Base-by-base conservation (phyloP, 2,113 vertebrate species). In the Thunnus maccoyii region DNA sequence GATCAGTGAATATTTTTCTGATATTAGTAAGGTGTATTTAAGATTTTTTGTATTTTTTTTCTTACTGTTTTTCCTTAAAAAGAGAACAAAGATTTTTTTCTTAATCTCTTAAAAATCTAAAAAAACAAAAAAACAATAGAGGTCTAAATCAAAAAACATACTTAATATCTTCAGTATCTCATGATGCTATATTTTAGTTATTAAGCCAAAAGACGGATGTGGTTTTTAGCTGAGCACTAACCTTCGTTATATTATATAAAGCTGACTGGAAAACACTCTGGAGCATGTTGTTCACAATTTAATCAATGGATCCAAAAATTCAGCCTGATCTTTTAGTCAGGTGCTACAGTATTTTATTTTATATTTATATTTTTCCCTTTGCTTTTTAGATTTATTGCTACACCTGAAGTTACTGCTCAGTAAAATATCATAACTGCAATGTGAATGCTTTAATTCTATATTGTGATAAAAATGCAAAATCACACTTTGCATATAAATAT, bases 261-360 rank as follows among this genome's bases (percentile, higher is more conserved):
- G 6, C 57, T 67, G n/a, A 57, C 17, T 72, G 32, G 25, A 75
- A 30, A 74, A 77, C 20, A 67, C 30, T 52, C 5, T 3, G 6
- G 55, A 62, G 47, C 11, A 12, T 17, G 32, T 68, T 2, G 3
- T 61, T 65, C 80, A 75, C 47, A 56, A 25, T 70, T 71, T n/a
- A n/a, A 56, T 67, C 52, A 86, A 76, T 25, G n/a, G n/a, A 69
- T 84, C 18, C 20, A 36, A 46, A 76, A 79, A 46, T 87, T 82
- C 44, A 68, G 18, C 17, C 27, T 57, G 12, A 52, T 65, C 17
- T 78, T 75, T 52, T 0, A 16, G 7, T 58, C 3, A n/a, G 41
- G 71, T 20, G 3, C 9, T 44, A 30, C 10, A n/a, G 1, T 25
- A 48, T 36, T 64, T 17, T 47, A 73, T 64, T 77, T 77, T 16